Evolutionary conservation across 2,797 vertebrate species (phyloP), one percentile per base, ranked within the genome.

Genomic region (Anas acuta): DNA sequence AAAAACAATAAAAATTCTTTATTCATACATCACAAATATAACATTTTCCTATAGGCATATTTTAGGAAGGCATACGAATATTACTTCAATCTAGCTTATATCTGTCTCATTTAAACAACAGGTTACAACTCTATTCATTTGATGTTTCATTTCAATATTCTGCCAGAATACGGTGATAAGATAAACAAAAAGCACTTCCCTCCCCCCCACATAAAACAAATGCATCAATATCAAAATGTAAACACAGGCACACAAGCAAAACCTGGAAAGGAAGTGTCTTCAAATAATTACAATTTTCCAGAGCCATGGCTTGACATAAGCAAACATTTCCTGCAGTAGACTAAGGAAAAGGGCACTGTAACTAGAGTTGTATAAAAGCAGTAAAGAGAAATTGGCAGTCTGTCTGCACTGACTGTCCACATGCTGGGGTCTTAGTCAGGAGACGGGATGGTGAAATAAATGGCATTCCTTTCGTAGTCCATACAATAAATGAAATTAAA

Each of bases 391-490:
- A 11, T 11, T 61, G 70, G 32, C 37, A 39, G 14, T 23, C 9
- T 33, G 54, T 32, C 16, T n/a, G 26, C 20, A 35, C 7, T 0
- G 0, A n/a, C 14, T 13, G 22, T 10, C 26, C 35, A 4, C 4
- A 7, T 51, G 28, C 30, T 9, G 2, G 17, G 11, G 33, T n/a
- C 1, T 0, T 7, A 15, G 7, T 23, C 26, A 69, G 41, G 21
- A 70, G 65, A 56, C 0, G 5, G 17, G 26, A 25, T 0, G 0
- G 17, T 84, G 35, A 71, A 72, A 62, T 30, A 28, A 90, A 28
- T 2, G 1, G 10, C 15, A 22, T 32, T 71, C 18, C 19, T 45
- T 64, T 53, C 45, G 26, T 2, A 53, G 57, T 6, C 5, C 30
- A 11, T 10, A 20, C 7, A 47, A 43, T 0, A 60, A 19, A 17